A percentile compares a stretch with the other conserved stretches of the same genome.
These are phyloP conservation scores for Pristionchus exspectatus DNA, from an alignment of 2,888 invertebrate genomes.

Conservation along the genomic window DNA sequence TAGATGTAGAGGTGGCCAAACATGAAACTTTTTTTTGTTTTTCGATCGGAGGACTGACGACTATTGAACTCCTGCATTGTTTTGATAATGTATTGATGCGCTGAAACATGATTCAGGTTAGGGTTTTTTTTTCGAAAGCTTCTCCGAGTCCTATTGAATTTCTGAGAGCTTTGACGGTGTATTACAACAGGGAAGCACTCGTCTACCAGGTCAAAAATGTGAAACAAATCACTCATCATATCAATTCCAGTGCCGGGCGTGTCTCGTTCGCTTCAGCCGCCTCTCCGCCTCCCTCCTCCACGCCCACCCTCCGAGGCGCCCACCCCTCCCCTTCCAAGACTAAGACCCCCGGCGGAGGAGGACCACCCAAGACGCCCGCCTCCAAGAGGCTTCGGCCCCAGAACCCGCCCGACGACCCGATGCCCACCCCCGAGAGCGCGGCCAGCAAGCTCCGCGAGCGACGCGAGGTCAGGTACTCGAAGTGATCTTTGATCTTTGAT, in stretches of 20 bases:
- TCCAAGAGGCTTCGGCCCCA: background rate
- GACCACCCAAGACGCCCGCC: background rate
- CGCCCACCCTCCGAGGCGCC: background rate
- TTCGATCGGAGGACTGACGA: too few relatives aligned
- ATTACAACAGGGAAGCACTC: background rate
- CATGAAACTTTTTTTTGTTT: too few relatives aligned
- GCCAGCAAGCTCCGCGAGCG: constrained; percentile 15
- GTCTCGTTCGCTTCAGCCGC: background rate
- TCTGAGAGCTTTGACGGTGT: background rate
- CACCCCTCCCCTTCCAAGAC: background rate
- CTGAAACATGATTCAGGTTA: too few relatives aligned
- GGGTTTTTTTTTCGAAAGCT: too few relatives aligned
- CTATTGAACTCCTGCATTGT: too few relatives aligned
- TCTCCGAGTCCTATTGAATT: too few relatives aligned
- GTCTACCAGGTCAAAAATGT: background rate
- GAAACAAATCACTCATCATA: background rate
- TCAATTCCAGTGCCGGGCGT: background rate
- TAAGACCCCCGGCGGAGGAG: background rate
- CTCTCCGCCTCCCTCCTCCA: background rate
- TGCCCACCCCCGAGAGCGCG: background rate
- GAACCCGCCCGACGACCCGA: constrained; percentile 36
- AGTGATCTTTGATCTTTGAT: background rate
- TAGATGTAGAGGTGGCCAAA: too few relatives aligned
- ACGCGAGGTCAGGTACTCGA: constrained; percentile 27
- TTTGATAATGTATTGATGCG: too few relatives aligned